A percentile compares a stretch with the other conserved stretches of the same genome.
These are phyloP conservation scores for Sinocyclocheilus anophthalmus DNA, from an alignment of 2,113 vertebrate species.

Conservation along the genomic window DNA sequence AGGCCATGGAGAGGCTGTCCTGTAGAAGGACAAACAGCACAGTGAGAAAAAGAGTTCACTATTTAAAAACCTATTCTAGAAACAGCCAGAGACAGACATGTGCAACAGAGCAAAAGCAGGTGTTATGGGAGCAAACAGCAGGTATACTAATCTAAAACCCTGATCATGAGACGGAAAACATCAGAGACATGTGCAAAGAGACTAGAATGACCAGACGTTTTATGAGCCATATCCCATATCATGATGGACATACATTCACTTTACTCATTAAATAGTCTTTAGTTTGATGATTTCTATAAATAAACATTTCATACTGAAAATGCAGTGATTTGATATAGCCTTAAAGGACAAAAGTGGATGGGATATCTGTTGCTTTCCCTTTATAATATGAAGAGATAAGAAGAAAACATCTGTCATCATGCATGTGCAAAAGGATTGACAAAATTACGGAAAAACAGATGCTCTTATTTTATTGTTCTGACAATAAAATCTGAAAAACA, in stretches of 20 bases:
- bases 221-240: background rate
- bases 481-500: background rate
- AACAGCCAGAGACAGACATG: background rate
- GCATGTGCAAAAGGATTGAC: background rate
- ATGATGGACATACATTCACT: background rate
- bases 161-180: background rate
- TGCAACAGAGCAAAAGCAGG: slow-evolving; percentile 15
- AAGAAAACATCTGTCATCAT: background rate
- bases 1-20: slow-evolving; percentile 99
- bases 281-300: too few relatives aligned
- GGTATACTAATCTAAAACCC: background rate
- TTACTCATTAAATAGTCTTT: background rate
- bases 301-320: too few relatives aligned
- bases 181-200: background rate
- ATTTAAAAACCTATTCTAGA: background rate
- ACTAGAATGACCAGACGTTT: slow-evolving; percentile 5
- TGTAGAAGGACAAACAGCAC: slow-evolving; percentile 96
- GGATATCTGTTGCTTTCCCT: background rate
- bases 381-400: background rate
- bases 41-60: slow-evolving; percentile 73
- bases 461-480: background rate
- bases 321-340: too few relatives aligned
- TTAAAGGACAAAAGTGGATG: background rate
- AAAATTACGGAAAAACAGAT: background rate
- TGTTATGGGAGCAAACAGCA: background rate